Evolutionary conservation across 2,797 vertebrate species (phyloP), one percentile per base, ranked within the genome.

Genomic region (Eospalax fontanierii): DNA sequence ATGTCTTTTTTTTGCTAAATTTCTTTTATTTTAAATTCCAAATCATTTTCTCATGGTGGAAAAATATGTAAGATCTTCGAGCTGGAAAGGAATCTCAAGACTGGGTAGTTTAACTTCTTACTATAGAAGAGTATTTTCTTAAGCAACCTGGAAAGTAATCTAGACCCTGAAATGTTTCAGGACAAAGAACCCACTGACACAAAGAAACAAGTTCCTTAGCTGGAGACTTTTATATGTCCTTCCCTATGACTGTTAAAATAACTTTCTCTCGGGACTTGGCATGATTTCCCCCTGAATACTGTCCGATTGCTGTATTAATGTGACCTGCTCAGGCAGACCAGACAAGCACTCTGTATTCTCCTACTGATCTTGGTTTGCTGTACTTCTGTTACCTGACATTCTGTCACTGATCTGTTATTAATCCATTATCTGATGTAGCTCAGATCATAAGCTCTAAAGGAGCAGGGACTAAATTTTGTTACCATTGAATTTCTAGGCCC

Each of bases 1-100:
- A 59, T 87, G 18, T 89, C 86, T 91, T 93, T 43, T 75, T 89
- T 66, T 66, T 84, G n/a, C 61, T 68, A 89, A 79, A 22, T 87
- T 90, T 80, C 30, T 89, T 30, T 92, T 59, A 57, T 74, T 91
- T 84, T 81, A 76, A 89, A 10, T 90, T 94, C 38, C 71, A 90
- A 89, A 46, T 8, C 68, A 65, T 87, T 43, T 76, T 68, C 19
- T 76, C 71, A 83, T 26, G 10, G 2, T 18, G 71, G 33, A 30
- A 68, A 96, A 93, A 87, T 61, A 46, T 10, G n/a, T 1, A 89
- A 12, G 78, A 61, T 91, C 63, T 93, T 82, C 74, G 91, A 93
- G 43, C 28, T 33, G 16, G 68, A 78, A 85, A 91, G 76, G 82
- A 68, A 54, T 54, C 18, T 95, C 68, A 84, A 76, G 22, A 24